A percentile compares a stretch with the other conserved stretches of the same genome.
These are phyloP conservation scores for Rhinichthys klamathensis DNA, from an alignment of 2,113 vertebrate genomes.

Conservation along the genomic window DNA sequence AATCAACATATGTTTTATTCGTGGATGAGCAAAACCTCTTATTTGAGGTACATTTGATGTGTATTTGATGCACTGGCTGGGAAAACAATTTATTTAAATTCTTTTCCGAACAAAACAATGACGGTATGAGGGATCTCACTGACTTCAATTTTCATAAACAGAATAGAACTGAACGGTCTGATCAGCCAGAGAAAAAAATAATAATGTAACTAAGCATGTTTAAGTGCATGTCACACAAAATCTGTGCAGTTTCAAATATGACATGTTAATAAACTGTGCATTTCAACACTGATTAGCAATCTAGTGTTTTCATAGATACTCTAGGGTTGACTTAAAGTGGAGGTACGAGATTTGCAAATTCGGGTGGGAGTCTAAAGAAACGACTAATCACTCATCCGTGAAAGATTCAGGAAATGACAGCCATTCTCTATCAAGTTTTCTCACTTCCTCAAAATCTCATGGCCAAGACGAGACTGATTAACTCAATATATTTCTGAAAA, in stretches of 20 bases:
- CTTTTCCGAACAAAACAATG: not conserved
- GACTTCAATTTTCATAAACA: not conserved
- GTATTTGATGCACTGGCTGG: not conserved
- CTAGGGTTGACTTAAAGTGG: not conserved
- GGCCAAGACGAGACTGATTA: not conserved
- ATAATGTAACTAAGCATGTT: not conserved
- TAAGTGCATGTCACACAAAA: not conserved
- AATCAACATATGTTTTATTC: not conserved
- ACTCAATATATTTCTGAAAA: not conserved
- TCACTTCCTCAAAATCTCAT: conserved; percentile 27
- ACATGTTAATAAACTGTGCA: too few species aligned
- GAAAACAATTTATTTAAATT: not conserved
- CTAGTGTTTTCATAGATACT: not conserved
- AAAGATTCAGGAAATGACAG: conserved; percentile 17
- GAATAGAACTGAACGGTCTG: not conserved
- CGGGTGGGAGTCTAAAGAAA: not conserved
- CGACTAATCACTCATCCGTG: not conserved
- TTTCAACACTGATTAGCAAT: not conserved
- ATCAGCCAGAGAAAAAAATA: not conserved
- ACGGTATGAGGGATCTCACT: not conserved
- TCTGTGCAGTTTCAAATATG: not conserved
- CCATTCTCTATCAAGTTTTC: not conserved
- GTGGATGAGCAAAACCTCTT: not conserved
- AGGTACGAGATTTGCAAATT: conserved; percentile 1
- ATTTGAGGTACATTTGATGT: not conserved